Evolutionary conservation across 2,797 vertebrate genomes (phyloP).

Genomic region (Sciurus carolinensis): DNA sequence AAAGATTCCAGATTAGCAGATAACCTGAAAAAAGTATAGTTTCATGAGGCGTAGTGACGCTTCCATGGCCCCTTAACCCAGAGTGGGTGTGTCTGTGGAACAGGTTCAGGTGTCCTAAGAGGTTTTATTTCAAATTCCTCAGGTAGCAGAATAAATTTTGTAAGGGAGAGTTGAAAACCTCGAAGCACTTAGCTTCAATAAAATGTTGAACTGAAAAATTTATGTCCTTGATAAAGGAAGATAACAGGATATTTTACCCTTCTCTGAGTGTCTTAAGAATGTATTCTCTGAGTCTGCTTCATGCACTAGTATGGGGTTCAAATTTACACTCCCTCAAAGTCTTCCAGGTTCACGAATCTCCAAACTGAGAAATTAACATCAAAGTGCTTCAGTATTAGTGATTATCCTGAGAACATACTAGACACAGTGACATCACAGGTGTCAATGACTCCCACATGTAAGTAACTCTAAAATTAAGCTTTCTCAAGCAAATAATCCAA

Average conservation of each 20-base stretch:
- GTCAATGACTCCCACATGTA: not conserved
- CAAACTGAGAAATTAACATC: not conserved
- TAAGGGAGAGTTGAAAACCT: not conserved
- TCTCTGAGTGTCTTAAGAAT: not conserved
- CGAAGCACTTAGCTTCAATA: not conserved
- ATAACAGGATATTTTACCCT: not conserved
- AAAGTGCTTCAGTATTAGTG: not conserved
- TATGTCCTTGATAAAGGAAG: not conserved
- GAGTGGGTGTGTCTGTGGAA: no score
- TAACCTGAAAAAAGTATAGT: not conserved
- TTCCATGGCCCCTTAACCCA: not conserved
- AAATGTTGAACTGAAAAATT: not conserved
- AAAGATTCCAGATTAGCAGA: not conserved
- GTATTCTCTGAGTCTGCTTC: not conserved
- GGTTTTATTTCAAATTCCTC: not conserved
- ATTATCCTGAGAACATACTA: not conserved
- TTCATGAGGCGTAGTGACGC: not conserved
- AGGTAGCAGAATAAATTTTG: not conserved
- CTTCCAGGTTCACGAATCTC: not conserved
- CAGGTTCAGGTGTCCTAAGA: not conserved
- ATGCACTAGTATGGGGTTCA: no score
- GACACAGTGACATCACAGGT: rapidly evolving
- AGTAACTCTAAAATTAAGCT: not conserved
- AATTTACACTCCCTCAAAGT: not conserved
- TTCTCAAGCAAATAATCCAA: not conserved